phyloP scores from a whole-genome alignment of 2,797 vertebrate genomes.

The Crotalus adamanteus region DNA sequence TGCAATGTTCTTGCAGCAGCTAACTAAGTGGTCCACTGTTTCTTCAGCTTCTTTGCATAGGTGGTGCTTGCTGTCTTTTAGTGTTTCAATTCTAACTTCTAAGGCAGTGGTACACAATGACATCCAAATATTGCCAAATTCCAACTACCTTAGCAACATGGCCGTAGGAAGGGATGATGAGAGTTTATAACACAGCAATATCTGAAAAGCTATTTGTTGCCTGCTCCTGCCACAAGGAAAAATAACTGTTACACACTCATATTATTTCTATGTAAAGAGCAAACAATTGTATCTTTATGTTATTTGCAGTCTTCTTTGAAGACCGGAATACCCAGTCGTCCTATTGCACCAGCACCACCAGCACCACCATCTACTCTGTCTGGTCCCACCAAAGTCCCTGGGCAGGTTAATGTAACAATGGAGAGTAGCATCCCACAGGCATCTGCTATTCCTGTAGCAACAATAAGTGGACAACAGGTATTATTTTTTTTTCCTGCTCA shows the following conservation, averaged over 20 bases:
- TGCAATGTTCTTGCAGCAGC: background rate
- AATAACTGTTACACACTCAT: background rate
- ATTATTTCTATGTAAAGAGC: background rate
- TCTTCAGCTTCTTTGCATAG: background rate
- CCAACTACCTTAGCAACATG: background rate
- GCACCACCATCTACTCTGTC: conserved; percentile 90
- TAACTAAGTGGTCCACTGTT: background rate
- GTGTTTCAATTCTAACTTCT: background rate
- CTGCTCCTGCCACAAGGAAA: background rate
- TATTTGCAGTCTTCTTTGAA: conserved; percentile 85
- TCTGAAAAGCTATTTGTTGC: background rate
- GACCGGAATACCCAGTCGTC: conserved; percentile 90
- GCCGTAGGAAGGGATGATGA: background rate
- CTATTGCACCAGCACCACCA: conserved; percentile 95
- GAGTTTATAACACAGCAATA: background rate
- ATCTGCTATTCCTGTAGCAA: conserved; percentile 94
- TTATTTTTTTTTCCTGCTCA: conserved; percentile 28
- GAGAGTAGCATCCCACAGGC: conserved; percentile 90
- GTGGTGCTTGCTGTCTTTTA: background rate
- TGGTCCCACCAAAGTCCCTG: conserved; percentile 87
- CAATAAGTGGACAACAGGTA: conserved; percentile 98
- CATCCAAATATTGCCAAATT: background rate
- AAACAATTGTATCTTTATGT: conserved; percentile 18
- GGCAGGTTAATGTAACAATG: conserved; percentile 91
- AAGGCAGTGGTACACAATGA: background rate